Base-by-base conservation (phyloP, 1,140 invertebrate genomes). In the Campoletis sonorensis region DNA sequence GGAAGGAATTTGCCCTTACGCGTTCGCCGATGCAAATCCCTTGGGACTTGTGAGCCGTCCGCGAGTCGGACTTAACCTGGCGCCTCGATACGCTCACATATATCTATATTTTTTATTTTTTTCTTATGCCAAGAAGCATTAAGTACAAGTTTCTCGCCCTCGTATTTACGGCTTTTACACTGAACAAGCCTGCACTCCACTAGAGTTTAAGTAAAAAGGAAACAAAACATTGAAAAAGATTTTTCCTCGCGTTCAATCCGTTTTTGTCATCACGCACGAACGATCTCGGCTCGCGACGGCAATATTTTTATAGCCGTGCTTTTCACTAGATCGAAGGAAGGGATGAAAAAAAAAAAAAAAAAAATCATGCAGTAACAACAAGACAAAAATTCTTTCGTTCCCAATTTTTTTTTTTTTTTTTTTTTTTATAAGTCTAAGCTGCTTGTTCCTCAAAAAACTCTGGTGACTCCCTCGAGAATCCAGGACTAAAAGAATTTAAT, bases 1-100 rank as follows among this genome's bases (percentile, higher is more conserved):
- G 33, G 79, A 81, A 84, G 80, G 85, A 84, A 87, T 81, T 82
- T 82, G 85, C 78, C 23, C 71, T 51, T 51, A 51, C 71, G 71
- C 71, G 71, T 49, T 73, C 71, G 71, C 13, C 71, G 71, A 82
- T 76, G 83, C 71, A 88, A 88, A 88, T 87, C 86, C 86, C 85
- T 58, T 51, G 83, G 79, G 85, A 83, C 73, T 67, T 81, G 82
- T 82, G 83, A 83, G 81, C 77, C 75, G 61, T 67, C 23, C 61
- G 61, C 54, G 79, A 79, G 67, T 73, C 71, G 21, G 71, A 73
- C 37, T 67, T 27, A 73, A 73, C 37, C 40, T 73, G 71, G 71
- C 37, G 40, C 71, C 68, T 37, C 21, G 4, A 23, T 67, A 27
- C 15, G 10, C 10, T 10, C 13, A 27, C 30, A 23, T 64, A 64